Evolutionary conservation across 2,113 vertebrate genomes (phyloP).

Genomic region (Sceloporus tristichus): DNA sequence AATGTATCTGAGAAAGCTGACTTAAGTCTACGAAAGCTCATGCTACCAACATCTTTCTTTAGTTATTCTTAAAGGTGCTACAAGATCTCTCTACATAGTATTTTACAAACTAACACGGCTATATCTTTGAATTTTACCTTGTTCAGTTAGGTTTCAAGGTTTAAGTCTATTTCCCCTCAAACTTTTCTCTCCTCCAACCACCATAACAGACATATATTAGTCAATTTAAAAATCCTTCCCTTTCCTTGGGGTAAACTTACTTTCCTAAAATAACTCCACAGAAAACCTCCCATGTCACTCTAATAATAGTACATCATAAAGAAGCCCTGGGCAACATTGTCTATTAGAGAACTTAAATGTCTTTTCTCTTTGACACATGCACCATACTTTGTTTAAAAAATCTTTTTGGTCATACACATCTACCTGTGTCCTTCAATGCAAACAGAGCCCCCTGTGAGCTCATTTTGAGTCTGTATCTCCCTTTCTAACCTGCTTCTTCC

Average conservation of each 20-base stretch:
- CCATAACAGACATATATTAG: not conserved
- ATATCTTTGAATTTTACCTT: not conserved
- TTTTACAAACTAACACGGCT: too few relatives aligned
- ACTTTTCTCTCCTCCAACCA: not conserved
- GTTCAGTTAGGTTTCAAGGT: not conserved
- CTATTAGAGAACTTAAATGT: not conserved
- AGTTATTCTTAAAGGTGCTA: too few relatives aligned
- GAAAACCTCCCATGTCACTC: not conserved
- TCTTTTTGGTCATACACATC: not conserved
- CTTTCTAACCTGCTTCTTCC: slow-evolving; percentile 23
- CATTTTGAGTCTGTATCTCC: slow-evolving; percentile 5
- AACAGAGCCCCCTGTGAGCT: not conserved
- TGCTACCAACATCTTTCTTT: too few relatives aligned
- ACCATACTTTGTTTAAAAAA: not conserved
- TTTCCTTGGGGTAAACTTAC: not conserved
- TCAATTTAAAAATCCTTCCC: not conserved
- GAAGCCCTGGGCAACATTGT: not conserved
- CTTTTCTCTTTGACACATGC: not conserved
- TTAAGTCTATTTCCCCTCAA: not conserved
- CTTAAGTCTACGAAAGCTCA: too few relatives aligned
- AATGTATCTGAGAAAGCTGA: too few relatives aligned
- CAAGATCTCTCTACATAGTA: too few relatives aligned
- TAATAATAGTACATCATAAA: not conserved
- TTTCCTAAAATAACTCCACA: not conserved
- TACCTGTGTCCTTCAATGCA: not conserved